Base-by-base conservation (phyloP, 2,113 vertebrate species). In the Shinisaurus crocodilurus region DNA sequence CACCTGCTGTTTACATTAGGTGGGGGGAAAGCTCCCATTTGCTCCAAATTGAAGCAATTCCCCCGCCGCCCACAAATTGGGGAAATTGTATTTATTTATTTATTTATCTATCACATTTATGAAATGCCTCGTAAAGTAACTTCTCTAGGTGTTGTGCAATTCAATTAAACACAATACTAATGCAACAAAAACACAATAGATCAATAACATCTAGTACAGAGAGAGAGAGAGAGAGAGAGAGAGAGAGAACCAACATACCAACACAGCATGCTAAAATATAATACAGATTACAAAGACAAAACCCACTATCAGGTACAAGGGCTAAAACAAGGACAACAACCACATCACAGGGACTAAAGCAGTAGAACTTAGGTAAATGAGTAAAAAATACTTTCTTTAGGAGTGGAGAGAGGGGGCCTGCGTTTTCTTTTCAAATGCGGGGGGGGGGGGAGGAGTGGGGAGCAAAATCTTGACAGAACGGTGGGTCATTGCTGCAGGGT, bases 181-280 rank as follows among this genome's bases (percentile, higher is more conserved):
- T 82, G 57, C 80, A 82, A 82, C 80, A 82, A 82, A 82, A 82
- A 57, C 80, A 82, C 80, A 82, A 82, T 82, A 82, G 80, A 82
- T 82, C 80, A 57, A 82, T 82, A 82, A 54, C 50, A 82, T 82
- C n/a, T 43, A 82, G 80, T 57, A 82, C 57, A 81, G 79, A 29
- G 79, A 54, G 34, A 81, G 54, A 80, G n/a, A 54, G 13, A 54
- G 13, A 54, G 13, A 54, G 5, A 54, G 13, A 54, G 13, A 54
- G 1, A 54, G 32, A 81, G 13, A 60, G 54, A 3, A 5, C 79
- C 80, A 82, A 34, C 50, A 57, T 82, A 82, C 20, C 80, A 20
- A 34, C 57, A 82, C 32, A 37, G 80, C 50, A 57, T 82, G 80
- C 57, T 82, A 57, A 82, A 82, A 23, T 63, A 18, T 23, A 3